Conservation (phyloP, 2,113 vertebrate species). For the Herpetotheres cachinnans region DNA sequence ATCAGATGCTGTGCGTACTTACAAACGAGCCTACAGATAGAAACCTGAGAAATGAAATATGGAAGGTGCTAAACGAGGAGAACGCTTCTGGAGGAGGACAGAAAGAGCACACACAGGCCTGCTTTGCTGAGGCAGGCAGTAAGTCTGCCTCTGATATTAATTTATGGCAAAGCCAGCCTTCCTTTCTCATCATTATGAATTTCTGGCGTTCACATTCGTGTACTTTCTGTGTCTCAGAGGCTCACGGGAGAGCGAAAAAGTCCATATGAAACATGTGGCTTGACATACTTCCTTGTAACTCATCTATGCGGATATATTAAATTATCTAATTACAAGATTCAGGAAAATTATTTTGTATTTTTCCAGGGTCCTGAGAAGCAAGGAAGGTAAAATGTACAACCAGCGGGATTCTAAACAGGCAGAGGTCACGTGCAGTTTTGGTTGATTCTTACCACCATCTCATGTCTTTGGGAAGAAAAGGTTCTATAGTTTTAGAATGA, state of each 20-base stretch:
- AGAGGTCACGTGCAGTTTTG: background rate
- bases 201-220: background rate
- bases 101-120: background rate
- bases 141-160: background rate
- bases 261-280: background rate
- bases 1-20: background rate
- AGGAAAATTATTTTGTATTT: background rate
- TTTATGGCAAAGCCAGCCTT: background rate
- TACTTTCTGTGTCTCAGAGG: background rate
- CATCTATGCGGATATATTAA: background rate
- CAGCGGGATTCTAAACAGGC: background rate
- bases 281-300: background rate
- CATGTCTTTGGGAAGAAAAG: background rate
- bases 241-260: background rate
- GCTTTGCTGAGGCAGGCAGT: background rate
- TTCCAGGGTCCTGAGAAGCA: background rate
- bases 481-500: accelerated
- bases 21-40: background rate
- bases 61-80: background rate
- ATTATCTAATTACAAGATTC: background rate
- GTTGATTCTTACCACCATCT: background rate
- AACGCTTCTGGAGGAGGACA: background rate
- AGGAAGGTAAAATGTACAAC: background rate
- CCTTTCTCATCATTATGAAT: background rate
- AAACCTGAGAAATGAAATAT: background rate